Evolutionary conservation across 64 coral and sea anemone species (phyloP), one percentile per base, ranked within the genome.

Genomic region (Anthopleura sola): DNA sequence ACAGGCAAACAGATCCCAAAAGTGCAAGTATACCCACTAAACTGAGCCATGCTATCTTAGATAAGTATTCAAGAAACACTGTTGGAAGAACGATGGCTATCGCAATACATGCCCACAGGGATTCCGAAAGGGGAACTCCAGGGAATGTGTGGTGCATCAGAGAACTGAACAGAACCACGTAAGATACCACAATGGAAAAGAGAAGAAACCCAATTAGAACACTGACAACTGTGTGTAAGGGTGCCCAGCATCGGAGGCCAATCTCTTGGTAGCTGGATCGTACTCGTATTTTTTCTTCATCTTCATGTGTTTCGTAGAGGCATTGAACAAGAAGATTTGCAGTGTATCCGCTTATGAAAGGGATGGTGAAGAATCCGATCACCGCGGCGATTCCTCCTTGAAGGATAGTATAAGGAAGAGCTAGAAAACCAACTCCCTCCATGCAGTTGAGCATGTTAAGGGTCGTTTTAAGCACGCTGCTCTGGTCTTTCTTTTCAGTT

Each of bases 1-100:
- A 48, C 18, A 68, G 23, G 32, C 26, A 24, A n/a, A 64, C 75
- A 15, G 87, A 64, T 10, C 33, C 31, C 21, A 53, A 16, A 34
- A 89, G 81, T 53, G 87, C 78, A 46, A 54, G 18, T 31, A 75
- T 34, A 16, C 58, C 87, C 34, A 89, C 31, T n/a, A 89, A 31
- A 64, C 87, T 89, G 5, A 89, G 53, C 87, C 87, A 89, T 32
- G 80, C 87, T 19, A 89, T 83, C 37, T 82, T 40, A 1, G 78
- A 83, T 18, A 89, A 54, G 5, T 49, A 51, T 58, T 74, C 71
- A 28, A 89, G 20, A 83, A 89, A 89, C n/a, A 81, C 64, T 19
- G 87, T 49, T 23, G 79, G 87, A 36, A 83, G 28, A 68, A 83
- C 87, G 24, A 89, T 77, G 28, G 24, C n/a, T 17, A n/a, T 75